Conservation (phyloP, 2,888 invertebrate genomes). For the Steinernema hermaphroditum region DNA sequence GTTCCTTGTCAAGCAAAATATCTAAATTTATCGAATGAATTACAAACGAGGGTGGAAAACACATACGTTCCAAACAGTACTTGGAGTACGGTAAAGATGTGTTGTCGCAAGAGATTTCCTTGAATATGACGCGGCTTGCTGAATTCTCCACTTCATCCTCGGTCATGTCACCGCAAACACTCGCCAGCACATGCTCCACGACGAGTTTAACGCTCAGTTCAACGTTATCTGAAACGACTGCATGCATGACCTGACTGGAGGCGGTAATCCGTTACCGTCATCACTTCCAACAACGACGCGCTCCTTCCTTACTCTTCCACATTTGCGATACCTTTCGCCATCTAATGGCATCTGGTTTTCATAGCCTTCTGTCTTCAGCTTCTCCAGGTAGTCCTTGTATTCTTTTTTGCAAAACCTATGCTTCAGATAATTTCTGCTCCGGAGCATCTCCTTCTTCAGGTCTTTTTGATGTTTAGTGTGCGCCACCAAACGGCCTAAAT, state of each 20-base stretch:
- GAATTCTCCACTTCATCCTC: background rate
- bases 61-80: slow-evolving; percentile 11
- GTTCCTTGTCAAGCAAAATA: slow-evolving; percentile 22
- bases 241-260: background rate
- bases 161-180: background rate
- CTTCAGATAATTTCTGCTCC: background rate
- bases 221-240: background rate
- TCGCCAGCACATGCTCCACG: background rate
- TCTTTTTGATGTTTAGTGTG: background rate
- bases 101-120: slow-evolving; percentile 3
- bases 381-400: background rate
- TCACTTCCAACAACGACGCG: background rate
- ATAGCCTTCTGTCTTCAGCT: slow-evolving; percentile 14
- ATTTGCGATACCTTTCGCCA: background rate
- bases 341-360: background rate
- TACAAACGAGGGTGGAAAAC: background rate
- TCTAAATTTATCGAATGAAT: background rate
- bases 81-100: slow-evolving; percentile 23
- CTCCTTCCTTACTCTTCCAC: background rate
- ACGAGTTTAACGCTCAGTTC: background rate
- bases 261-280: background rate
- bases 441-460: background rate
- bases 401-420: slow-evolving; percentile 1
- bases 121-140: background rate
- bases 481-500: background rate